Evolutionary conservation across 2,888 invertebrate species (phyloP).

Genomic region (Eubasilissa splendida): DNA sequence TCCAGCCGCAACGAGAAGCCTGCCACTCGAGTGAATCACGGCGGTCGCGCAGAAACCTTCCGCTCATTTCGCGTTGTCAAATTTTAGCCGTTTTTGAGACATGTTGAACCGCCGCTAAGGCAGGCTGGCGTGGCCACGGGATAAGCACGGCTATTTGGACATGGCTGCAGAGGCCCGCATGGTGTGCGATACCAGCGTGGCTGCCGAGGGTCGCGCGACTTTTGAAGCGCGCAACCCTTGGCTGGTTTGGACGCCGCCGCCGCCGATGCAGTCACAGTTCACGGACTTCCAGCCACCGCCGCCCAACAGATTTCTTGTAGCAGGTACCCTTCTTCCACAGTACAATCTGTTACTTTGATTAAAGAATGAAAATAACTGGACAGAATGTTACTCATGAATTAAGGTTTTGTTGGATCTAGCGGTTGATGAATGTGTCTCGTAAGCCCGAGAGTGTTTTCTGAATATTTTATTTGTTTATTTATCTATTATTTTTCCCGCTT

Average conservation of each 20-base stretch:
- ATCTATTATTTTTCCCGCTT: no score
- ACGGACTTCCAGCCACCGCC: constrained; percentile 45
- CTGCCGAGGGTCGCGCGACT: constrained; percentile 60
- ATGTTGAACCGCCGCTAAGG: constrained; percentile 54
- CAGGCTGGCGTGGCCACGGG: constrained; percentile 66
- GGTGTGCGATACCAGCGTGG: constrained; percentile 63
- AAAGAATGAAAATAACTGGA: not conserved
- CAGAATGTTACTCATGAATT: not conserved
- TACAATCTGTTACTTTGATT: not conserved
- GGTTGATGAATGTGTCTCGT: not conserved
- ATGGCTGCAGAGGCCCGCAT: constrained; percentile 65
- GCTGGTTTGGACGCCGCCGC: constrained; percentile 27
- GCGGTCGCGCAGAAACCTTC: no score
- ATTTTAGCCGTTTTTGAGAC: constrained; percentile 59
- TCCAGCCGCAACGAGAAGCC: no score
- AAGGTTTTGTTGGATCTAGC: not conserved
- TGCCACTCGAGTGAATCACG: no score
- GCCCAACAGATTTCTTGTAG: constrained; percentile 44
- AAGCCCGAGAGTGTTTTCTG: no score
- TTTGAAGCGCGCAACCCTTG: constrained; percentile 23
- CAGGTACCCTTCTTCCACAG: constrained; percentile 32
- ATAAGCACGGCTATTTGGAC: constrained; percentile 74
- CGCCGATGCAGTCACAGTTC: constrained; percentile 27
- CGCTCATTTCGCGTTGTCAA: not conserved
- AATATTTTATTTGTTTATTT: no score